These are phyloP conservation scores for Heliconius hortense DNA, from an alignment of 2,888 invertebrate genomes.

Conservation along the genomic window DNA sequence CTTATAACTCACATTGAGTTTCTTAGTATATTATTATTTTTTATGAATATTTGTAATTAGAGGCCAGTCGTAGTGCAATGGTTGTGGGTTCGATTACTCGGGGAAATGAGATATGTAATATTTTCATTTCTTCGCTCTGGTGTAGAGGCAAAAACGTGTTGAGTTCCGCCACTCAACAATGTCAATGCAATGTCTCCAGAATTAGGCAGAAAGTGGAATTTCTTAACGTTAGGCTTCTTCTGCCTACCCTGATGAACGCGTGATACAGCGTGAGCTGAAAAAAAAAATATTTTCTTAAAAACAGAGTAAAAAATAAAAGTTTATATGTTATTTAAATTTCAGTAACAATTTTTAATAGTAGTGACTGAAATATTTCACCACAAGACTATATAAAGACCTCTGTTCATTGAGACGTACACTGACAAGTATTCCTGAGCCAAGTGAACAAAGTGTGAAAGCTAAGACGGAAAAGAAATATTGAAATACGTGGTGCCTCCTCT, in stretches of 20 bases:
- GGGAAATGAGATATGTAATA: too few relatives aligned
- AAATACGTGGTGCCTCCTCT: slow-evolving; percentile 34
- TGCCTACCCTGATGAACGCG: too few relatives aligned
- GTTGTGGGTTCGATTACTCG: too few relatives aligned
- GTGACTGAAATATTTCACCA: slow-evolving; percentile 23
- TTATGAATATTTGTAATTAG: neutral
- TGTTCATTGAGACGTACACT: slow-evolving; percentile 37
- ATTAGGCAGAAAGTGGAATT: too few relatives aligned
- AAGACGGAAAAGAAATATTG: slow-evolving; percentile 38
- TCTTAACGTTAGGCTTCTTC: too few relatives aligned
- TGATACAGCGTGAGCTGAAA: too few relatives aligned
- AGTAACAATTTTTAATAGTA: neutral
- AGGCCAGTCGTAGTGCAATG: too few relatives aligned
- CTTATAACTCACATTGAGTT: neutral
- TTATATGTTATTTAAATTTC: neutral
- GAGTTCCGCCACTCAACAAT: too few relatives aligned
- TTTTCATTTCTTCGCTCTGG: too few relatives aligned
- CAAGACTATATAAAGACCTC: slow-evolving; percentile 33
- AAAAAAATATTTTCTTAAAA: neutral
- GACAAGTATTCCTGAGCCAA: slow-evolving; percentile 39
- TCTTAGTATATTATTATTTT: slow-evolving; percentile 2
- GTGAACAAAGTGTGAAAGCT: slow-evolving; percentile 41
- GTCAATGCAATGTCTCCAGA: too few relatives aligned
- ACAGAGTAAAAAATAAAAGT: neutral
- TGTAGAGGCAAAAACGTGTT: too few relatives aligned